Evolutionary conservation across 2,113 vertebrate species (phyloP).

Genomic region (Pterocles gutturalis): DNA sequence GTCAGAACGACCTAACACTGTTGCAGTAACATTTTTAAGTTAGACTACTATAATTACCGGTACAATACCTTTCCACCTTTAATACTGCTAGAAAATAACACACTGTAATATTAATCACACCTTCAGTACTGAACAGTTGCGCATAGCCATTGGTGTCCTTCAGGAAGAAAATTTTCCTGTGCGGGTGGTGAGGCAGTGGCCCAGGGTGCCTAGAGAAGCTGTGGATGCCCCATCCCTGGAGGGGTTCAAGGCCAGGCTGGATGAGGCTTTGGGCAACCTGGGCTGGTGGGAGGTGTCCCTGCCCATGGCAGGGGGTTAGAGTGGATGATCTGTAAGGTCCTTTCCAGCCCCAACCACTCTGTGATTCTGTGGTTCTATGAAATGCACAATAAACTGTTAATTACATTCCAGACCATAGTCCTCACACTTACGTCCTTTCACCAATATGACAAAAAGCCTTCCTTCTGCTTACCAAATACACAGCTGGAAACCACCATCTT

Average conservation of each 20-base stretch:
- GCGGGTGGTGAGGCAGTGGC: too few relatives aligned
- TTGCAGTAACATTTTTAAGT: not conserved
- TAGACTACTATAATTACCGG: conserved; percentile 24
- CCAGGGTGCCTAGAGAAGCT: too few relatives aligned
- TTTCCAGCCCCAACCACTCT: too few relatives aligned
- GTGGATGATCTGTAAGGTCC: too few relatives aligned
- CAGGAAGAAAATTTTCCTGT: not conserved
- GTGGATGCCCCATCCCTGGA: too few relatives aligned
- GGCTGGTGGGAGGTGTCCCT: too few relatives aligned
- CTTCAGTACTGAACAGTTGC: not conserved
- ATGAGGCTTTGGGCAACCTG: too few relatives aligned
- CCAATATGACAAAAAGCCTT: not conserved
- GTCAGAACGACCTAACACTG: conserved; percentile 54
- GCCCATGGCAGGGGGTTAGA: too few relatives aligned
- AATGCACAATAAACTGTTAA: not conserved
- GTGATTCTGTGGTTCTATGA: too few relatives aligned
- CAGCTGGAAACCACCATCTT: not conserved
- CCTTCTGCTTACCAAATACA: not conserved
- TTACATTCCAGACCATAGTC: not conserved
- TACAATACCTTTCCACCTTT: conserved; percentile 3
- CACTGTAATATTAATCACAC: not conserved
- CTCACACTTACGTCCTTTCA: not conserved
- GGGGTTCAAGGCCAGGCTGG: too few relatives aligned
- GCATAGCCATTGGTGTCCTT: not conserved
- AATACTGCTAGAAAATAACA: not conserved